These are phyloP conservation scores for Siderastrea siderea DNA, from an alignment of 92 coral and sea anemone species.

Conservation along the genomic window DNA sequence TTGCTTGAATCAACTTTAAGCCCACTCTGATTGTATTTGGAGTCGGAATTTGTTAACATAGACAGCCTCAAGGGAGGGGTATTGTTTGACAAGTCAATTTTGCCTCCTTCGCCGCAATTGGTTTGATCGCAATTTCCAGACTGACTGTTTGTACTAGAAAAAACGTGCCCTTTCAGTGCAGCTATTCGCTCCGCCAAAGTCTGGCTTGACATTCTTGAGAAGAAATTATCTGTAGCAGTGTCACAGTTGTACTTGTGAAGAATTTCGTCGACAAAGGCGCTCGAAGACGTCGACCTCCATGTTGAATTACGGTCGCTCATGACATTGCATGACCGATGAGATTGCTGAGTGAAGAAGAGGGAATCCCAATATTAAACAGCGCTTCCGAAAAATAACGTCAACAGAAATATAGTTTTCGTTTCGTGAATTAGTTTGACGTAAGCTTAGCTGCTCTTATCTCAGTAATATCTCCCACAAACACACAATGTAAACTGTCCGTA, in stretches of 20 bases:
- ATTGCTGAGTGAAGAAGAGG: background rate
- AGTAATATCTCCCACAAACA: conserved; percentile 7
- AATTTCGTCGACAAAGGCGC: conserved; percentile 66
- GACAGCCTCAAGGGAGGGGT: conserved; percentile 66
- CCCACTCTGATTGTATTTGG: conserved; percentile 50
- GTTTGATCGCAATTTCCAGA: conserved; percentile 62
- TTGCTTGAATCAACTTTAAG: conserved; percentile 39
- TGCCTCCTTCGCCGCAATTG: conserved; percentile 75
- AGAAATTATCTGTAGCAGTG: conserved; percentile 52
- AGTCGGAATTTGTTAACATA: conserved; percentile 40
- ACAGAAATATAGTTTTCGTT: conserved; percentile 20
- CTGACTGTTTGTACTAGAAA: conserved; percentile 76
- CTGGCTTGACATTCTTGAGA: conserved; percentile 73
- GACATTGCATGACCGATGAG: conserved; percentile 31
- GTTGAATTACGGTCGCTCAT: conserved; percentile 25
- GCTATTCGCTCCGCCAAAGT: conserved; percentile 75
- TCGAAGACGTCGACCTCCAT: conserved; percentile 55
- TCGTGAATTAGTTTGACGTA: conserved; percentile 31
- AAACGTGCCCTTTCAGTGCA: conserved; percentile 81
- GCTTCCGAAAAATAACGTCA: background rate
- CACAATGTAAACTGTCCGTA: background rate
- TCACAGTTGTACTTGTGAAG: conserved; percentile 72
- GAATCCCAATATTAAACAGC: conserved; percentile 21
- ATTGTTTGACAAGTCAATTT: conserved; percentile 80
- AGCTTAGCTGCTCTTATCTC: conserved; percentile 14